Evolutionary conservation across 2,113 vertebrate species (phyloP), one percentile per base, ranked within the genome.

Genomic region (human (Homo sapiens)): DNA sequence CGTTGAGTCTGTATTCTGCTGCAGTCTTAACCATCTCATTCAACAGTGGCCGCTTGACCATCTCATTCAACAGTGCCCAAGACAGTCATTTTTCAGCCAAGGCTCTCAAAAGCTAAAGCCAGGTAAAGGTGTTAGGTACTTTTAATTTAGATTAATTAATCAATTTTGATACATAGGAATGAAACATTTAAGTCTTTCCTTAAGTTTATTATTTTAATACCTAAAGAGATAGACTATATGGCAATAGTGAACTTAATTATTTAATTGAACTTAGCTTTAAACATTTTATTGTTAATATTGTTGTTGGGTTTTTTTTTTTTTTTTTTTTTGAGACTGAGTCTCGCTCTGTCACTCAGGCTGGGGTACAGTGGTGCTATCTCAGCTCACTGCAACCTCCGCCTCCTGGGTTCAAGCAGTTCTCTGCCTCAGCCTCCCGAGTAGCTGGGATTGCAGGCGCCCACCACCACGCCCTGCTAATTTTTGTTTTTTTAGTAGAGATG

Each of bases 121-220:
- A 83, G 64, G 45, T 83, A 61, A 76, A 86, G 17, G 17, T 25
- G 9, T 68, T 82, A 8, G 50, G 14, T 94, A 91, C 52, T 76
- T 94, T 84, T 76, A 70, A 78, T 73, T 96, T 90, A 84, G 52
- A n/a, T 89, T 68, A 85, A 55, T 90, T 70, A 80, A 82, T 92
- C 35, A 50, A 16, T 86, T 94, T 97, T 95, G 38, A 96, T 52
- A 78, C 22, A 73, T 8, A 85, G 43, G 83, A 93, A 48, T 78
- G 52, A 95, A 96, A 78, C 16, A 78, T 92, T 66, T 93, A 92
- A 73, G 25, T 75, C 16, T 93, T 91, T 89, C 16, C 45, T 87
- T 85, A 87, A 80, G 52, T 70, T 94, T 89, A 84, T 2, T 89
- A 76, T 89, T 85, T 95, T 89, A 93, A 66, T 93, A 86, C 61